phyloP scores from a whole-genome alignment of 2,888 invertebrate species.

The Pecten maximus region DNA sequence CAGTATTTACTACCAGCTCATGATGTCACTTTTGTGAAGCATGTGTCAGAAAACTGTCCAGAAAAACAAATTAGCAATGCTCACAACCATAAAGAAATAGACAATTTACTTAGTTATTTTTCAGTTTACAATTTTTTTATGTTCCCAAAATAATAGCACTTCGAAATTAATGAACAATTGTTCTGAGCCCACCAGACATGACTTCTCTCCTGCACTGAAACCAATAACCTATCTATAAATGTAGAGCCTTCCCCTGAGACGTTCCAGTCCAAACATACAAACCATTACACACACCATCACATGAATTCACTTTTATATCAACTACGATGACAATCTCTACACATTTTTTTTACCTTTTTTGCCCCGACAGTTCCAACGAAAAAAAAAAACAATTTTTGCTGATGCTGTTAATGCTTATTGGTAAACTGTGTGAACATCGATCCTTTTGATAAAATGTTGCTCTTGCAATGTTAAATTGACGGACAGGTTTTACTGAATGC shows the following conservation, averaged over 20 bases:
- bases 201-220: not conserved
- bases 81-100: not conserved
- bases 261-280: not conserved
- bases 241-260: not conserved
- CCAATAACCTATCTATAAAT: conserved; percentile 5
- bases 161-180: conserved; percentile 9
- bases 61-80: not conserved
- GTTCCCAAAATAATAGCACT: conserved; percentile 4
- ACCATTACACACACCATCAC: not conserved
- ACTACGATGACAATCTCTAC: not conserved
- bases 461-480: too few species aligned
- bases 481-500: too few species aligned
- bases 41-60: not conserved
- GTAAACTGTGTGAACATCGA: not conserved
- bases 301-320: not conserved
- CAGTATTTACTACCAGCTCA: not conserved
- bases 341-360: not conserved
- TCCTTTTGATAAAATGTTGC: too few species aligned
- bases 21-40: not conserved
- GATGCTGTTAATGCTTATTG: not conserved
- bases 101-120: not conserved
- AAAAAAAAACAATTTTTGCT: not conserved
- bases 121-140: not conserved
- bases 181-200: not conserved
- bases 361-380: not conserved